Evolutionary conservation across 2,888 invertebrate species (phyloP), one percentile per base, ranked within the genome.

Genomic region (Nephrotoma guestfalica): DNA sequence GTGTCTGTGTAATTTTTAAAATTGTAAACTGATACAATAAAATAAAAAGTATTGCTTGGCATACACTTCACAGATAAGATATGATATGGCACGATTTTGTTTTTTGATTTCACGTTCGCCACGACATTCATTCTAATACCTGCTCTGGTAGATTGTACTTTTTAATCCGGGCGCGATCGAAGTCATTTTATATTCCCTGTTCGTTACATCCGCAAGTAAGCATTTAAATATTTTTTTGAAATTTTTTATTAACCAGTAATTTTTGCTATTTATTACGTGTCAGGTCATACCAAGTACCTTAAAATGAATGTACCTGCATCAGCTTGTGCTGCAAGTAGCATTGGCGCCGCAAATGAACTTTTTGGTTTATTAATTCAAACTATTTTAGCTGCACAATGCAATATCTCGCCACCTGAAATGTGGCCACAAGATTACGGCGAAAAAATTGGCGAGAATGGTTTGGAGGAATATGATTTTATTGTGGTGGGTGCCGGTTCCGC

Each of bases 371-470:
- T 94, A 0, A 88, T 95, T 42, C 94, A 94, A 88, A 91, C 93
- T 0, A 89, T 95, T 42, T 89, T 95, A 11, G 90, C 92, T 0
- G 93, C 94, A 0, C 94, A 94, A 88, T 95, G 95, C 88, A 91
- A 92, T 0, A 88, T 94, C 9, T 91, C 92, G 0, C 91, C 92
- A 0, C 91, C 92, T 86, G 91, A 91, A 0, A 87, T 92, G 2
- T 94, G 94, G 92, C 95, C 95, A 0, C 89, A 89, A 7, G 94
- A 94, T 87, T 90, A 90, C 86, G 89, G 89, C 2, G 89, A 41
- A 41, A 2, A 84, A 41, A 84, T 84, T 11, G 84, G n/a, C 9
- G 42, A 41, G 6, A 84, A 84, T 88, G 89, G 89, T 5, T 87
- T 89, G 41, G 88, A 90, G 11, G 88, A 88, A 4, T 91, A 89